These are phyloP conservation scores for Drosophila novamexicana DNA, from an alignment of 1,140 invertebrate genomes.

Conservation along the genomic window DNA sequence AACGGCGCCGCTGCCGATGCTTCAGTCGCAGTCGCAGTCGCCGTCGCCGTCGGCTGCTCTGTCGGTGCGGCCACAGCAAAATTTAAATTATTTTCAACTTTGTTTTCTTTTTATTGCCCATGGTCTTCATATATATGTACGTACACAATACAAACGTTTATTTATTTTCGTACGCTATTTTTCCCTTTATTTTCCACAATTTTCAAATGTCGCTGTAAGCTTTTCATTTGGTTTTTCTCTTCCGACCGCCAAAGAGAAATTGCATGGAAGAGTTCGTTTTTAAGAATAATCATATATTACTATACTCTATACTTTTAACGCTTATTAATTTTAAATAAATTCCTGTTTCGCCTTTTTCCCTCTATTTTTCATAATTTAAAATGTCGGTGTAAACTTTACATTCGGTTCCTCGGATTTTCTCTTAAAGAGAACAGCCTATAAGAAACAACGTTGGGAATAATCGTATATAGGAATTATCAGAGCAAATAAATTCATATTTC, in stretches of 20 bases:
- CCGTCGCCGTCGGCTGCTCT: conserved; percentile 19
- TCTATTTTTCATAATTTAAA: conserved; percentile 42
- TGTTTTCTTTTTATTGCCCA: conserved; percentile 72
- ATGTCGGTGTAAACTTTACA: conserved; percentile 43
- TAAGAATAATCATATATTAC: too few relatives aligned
- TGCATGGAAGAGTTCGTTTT: conserved; percentile 13
- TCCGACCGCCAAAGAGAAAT: neutral
- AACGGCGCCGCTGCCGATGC: conserved; percentile 33
- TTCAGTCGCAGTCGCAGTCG: conserved; percentile 36
- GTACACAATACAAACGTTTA: conserved; percentile 27
- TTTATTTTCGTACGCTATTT: conserved; percentile 76
- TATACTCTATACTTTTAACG: too few relatives aligned
- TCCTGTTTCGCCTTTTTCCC: conserved; percentile 15
- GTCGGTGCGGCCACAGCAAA: conserved; percentile 49
- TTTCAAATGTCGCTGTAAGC: conserved; percentile 48
- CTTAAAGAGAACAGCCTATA: neutral
- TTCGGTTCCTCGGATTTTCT: neutral
- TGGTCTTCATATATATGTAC: conserved; percentile 18
- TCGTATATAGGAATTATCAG: too few relatives aligned
- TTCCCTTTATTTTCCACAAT: conserved; percentile 45
- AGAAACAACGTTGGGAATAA: too few relatives aligned
- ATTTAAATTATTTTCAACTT: conserved; percentile 81
- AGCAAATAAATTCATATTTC: too few relatives aligned
- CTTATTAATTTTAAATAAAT: too few relatives aligned
- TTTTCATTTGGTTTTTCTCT: conserved; percentile 39